Evolutionary conservation across 2,888 invertebrate genomes (phyloP).

Genomic region (Lacanobia wlatinum): DNA sequence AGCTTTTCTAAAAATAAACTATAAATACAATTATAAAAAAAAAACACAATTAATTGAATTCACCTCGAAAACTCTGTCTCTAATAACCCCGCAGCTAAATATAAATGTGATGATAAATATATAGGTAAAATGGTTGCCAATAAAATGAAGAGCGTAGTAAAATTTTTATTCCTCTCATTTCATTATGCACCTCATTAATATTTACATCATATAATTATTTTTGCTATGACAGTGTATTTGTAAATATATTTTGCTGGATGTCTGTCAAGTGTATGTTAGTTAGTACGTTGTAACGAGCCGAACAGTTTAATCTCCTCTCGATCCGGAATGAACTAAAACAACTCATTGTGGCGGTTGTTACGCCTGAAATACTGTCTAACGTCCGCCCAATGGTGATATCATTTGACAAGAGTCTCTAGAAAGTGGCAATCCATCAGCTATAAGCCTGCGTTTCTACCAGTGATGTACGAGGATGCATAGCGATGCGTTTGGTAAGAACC

Average conservation of each 20-base stretch:
- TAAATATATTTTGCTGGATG: background rate
- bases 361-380: background rate
- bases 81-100: constrained; percentile 24
- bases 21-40: background rate
- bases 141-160: constrained; percentile 44
- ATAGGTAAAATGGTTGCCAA: constrained; percentile 45
- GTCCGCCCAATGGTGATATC: no score
- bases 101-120: constrained; percentile 51
- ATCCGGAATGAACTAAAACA: no score
- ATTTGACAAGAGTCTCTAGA: background rate
- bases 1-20: no score
- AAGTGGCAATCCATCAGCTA: no score
- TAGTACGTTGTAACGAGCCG: no score
- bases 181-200: constrained; percentile 51
- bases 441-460: no score
- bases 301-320: background rate
- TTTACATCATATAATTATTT: constrained; percentile 28
- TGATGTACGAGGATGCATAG: no score
- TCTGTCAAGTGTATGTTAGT: no score
- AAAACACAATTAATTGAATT: constrained; percentile 24
- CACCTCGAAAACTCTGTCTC: constrained; percentile 14
- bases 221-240: background rate
- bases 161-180: constrained; percentile 36
- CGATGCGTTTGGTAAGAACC: no score
- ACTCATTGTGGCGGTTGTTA: no score